Base-by-base conservation (phyloP, 2,797 vertebrate genomes). In the Lateolabrax maculatus region DNA sequence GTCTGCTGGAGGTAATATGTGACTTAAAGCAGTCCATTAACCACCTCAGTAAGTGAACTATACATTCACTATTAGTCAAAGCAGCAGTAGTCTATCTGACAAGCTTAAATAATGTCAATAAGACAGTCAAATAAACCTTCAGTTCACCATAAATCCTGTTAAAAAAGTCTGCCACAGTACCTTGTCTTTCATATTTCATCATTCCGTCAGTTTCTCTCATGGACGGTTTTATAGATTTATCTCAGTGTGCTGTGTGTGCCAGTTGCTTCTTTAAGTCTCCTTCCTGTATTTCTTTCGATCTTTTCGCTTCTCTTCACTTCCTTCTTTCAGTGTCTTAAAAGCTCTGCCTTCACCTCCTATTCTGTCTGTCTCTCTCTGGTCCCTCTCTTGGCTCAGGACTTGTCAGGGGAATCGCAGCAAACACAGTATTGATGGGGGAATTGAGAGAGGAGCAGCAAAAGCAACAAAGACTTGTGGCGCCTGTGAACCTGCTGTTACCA, bases 251-350 rank as follows among this genome's bases (percentile, higher is more conserved):
- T 51, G 34, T 31, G 15, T 25, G 13, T n/a, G 1, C 1, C 16
- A n/a, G 57, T 11, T 36, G 49, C 55, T 66, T 80, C 53, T 80
- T 8, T 43, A 39, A 0, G 62, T 71, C 58, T 86, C 9, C 87
- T 91, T 89, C 85, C 86, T 87, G 69, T 84, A 11, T 25, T n/a
- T n/a, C n/a, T n/a, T n/a, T n/a, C n/a, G n/a, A n/a, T n/a, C n/a
- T n/a, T n/a, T n/a, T n/a, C n/a, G n/a, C n/a, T n/a, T n/a, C 21
- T 56, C 18, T 37, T 69, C 62, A 86, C 86, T 94, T 94, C 91
- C 93, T 76, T 77, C 18, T 85, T 84, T 84, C 15, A 29, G 36
- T 39, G 56, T 5, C 27, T 23, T 71, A n/a, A 37, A 15, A 53
- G 19, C 41, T 48, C 44, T 79, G 78, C 29, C 56, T 27, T 31